A percentile compares a stretch with the other conserved stretches of the same genome.
These are phyloP conservation scores for Orthosia gothica DNA, from an alignment of 2,888 invertebrate species.

Conservation along the genomic window DNA sequence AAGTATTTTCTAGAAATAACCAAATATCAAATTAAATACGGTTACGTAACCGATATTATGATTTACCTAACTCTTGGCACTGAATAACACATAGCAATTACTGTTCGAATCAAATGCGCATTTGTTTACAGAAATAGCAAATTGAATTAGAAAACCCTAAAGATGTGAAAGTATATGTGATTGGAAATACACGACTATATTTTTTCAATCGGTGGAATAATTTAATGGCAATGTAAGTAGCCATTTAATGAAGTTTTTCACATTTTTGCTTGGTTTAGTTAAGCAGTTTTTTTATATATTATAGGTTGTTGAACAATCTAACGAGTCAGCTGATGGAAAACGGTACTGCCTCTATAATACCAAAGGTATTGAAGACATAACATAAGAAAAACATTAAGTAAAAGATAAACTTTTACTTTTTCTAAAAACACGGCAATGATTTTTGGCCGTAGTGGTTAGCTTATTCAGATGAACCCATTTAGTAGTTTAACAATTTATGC, in stretches of 20 bases:
- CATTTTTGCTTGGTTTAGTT: background rate
- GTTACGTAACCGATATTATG: conserved; percentile 15
- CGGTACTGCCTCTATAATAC: background rate
- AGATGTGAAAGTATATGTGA: background rate
- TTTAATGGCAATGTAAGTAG: background rate
- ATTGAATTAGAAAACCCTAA: conserved; percentile 36
- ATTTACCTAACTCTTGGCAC: conserved; percentile 19
- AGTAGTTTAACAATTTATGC: no score
- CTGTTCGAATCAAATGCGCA: conserved; percentile 31
- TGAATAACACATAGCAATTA: conserved; percentile 48
- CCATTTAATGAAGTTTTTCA: no score
- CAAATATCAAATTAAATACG: background rate
- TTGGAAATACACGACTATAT: background rate
- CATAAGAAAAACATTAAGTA: background rate
- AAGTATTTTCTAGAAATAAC: background rate
- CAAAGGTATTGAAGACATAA: no score
- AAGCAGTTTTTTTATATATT: background rate
- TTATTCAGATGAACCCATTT: background rate
- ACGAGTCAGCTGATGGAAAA: background rate
- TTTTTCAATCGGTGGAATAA: background rate
- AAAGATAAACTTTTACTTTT: background rate
- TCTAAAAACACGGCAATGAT: background rate
- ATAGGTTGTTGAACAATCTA: background rate
- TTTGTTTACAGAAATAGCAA: conserved; percentile 32
- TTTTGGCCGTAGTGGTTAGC: no score